phyloP scores from a whole-genome alignment of 2,888 invertebrate genomes.

The Morpho helenor region DNA sequence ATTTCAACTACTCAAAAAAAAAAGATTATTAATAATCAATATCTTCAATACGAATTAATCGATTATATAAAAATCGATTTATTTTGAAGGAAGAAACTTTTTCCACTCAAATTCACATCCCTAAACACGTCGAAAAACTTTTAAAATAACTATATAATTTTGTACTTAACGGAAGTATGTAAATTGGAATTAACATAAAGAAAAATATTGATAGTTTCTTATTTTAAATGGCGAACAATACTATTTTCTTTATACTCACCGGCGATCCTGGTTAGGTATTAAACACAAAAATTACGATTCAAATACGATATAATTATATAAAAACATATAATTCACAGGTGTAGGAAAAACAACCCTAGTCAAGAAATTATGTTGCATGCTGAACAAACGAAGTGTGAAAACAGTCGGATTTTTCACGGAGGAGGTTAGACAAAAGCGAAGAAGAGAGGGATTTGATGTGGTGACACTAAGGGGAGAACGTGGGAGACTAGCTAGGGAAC shows the following conservation, averaged over 20 bases:
- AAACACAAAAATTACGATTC: no score
- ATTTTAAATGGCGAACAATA: constrained; percentile 23
- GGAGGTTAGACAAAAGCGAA: constrained; percentile 75
- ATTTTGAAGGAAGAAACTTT: no score
- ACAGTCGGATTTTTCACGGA: constrained; percentile 82
- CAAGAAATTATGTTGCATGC: constrained; percentile 58
- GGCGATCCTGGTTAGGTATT: constrained; percentile 62
- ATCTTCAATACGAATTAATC: no score
- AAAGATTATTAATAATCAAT: no score
- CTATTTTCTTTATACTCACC: constrained; percentile 56
- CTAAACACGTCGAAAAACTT: no score
- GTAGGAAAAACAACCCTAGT: constrained; percentile 84
- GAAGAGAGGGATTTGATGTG: constrained; percentile 82
- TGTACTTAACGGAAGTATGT: no score
- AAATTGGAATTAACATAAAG: no score
- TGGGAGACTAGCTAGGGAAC: constrained; percentile 67
- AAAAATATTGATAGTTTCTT: no score
- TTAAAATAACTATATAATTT: no score
- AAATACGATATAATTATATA: neutral
- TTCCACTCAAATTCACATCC: no score
- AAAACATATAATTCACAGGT: constrained; percentile 53
- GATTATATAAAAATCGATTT: no score
- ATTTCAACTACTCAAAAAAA: no score
- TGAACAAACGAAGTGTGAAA: constrained; percentile 48
- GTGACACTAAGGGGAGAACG: constrained; percentile 68